phyloP scores from a whole-genome alignment of 2,888 invertebrate species.

The Scaptomyza caliginosa region DNA sequence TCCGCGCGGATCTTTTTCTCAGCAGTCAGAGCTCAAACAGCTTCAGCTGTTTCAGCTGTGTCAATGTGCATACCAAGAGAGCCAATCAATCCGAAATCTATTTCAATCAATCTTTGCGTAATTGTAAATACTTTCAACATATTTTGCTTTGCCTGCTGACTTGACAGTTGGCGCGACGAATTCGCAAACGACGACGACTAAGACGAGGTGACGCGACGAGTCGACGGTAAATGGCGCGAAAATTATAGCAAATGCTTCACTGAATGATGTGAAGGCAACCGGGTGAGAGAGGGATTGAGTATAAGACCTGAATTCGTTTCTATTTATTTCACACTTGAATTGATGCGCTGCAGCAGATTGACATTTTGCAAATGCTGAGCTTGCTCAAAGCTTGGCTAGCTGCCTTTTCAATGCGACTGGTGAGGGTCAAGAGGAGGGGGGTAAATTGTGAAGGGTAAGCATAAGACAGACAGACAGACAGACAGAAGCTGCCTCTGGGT shows the following conservation, averaged over 20 bases:
- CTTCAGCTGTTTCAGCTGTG: slow-evolving; percentile 49
- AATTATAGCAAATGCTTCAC: slow-evolving; percentile 74
- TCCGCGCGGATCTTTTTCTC: slow-evolving; percentile 32
- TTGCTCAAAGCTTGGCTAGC: slow-evolving; percentile 37
- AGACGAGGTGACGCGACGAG: slow-evolving; percentile 19
- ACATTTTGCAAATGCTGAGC: slow-evolving; percentile 82
- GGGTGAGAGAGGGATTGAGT: neutral
- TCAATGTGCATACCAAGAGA: slow-evolving; percentile 70
- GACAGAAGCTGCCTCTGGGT: slow-evolving; percentile 59
- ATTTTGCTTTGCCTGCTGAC: slow-evolving; percentile 62
- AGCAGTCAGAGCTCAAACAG: slow-evolving; percentile 16
- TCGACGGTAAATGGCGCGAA: slow-evolving; percentile 76
- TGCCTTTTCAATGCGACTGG: slow-evolving; percentile 48
- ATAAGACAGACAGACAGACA: slow-evolving; percentile 6
- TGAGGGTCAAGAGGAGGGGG: neutral
- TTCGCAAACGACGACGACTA: slow-evolving; percentile 7
- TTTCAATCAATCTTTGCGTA: slow-evolving; percentile 83
- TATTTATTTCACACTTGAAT: slow-evolving; percentile 81
- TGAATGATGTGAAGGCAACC: neutral
- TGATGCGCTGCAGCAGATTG: slow-evolving; percentile 80
- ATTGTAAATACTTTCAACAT: slow-evolving; percentile 83
- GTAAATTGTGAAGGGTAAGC: slow-evolving; percentile 1
- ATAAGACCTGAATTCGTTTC: slow-evolving; percentile 77
- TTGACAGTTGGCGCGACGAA: slow-evolving; percentile 45
- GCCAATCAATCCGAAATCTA: slow-evolving; percentile 82